Conservation (phyloP, 2,113 vertebrate genomes). For the Podarcis raffonei region DNA sequence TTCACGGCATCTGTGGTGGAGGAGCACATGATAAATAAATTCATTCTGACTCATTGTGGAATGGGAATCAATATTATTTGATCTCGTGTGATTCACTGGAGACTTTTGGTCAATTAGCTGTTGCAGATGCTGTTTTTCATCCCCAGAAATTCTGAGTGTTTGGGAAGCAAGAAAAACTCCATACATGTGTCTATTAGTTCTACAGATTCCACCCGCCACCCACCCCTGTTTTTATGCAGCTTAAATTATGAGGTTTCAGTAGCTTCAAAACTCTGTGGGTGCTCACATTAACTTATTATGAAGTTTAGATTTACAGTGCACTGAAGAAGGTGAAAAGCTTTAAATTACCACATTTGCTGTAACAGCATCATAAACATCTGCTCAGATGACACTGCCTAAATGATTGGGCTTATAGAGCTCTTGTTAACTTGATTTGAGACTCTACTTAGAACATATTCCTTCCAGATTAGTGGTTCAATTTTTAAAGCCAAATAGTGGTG, state of each 20-base stretch:
- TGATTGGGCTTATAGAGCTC: not conserved
- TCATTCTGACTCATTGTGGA: slow-evolving; percentile 39
- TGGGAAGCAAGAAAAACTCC: not conserved
- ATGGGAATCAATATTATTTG: slow-evolving; percentile 60
- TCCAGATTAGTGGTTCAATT: not conserved
- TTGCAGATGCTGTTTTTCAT: not conserved
- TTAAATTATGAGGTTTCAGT: not conserved
- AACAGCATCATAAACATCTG: not conserved
- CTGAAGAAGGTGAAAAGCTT: slow-evolving; percentile 5
- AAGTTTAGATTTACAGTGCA: slow-evolving; percentile 8
- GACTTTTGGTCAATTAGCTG: slow-evolving; percentile 58
- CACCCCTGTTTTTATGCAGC: slow-evolving; percentile 21
- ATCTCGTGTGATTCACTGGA: slow-evolving; percentile 33
- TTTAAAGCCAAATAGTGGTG: not conserved
- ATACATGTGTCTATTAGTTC: not conserved
- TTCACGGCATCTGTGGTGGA: not conserved
- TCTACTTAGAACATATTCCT: slow-evolving; percentile 25
- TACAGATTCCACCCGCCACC: not conserved
- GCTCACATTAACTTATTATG: slow-evolving; percentile 13
- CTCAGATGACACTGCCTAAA: slow-evolving; percentile 13
- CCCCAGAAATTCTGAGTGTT: not conserved
- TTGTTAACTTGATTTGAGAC: not conserved
- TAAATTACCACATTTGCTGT: not conserved
- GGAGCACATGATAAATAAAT: slow-evolving; percentile 31
- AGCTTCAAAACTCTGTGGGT: not conserved